Evolutionary conservation across 2,888 invertebrate genomes (phyloP).

Genomic region (Drosophila prolongata): DNA sequence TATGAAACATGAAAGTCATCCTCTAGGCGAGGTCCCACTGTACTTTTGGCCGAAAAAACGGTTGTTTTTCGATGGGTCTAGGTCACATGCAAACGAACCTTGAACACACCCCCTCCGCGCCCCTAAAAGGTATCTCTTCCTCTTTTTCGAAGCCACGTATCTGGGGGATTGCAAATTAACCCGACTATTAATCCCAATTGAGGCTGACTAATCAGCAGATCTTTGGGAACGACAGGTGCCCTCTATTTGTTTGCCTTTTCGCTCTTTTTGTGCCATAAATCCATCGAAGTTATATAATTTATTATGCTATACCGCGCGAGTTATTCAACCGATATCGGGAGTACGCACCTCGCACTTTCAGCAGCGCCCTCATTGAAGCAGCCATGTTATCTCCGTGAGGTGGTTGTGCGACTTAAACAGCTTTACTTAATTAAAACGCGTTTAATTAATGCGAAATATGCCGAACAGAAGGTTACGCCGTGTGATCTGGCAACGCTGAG

Average conservation of each 20-base stretch:
- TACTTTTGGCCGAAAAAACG: conserved; percentile 35
- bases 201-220: conserved; percentile 12
- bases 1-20: background rate
- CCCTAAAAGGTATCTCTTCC: conserved; percentile 33
- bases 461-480: conserved; percentile 53
- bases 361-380: conserved; percentile 86
- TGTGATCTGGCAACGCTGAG: conserved; percentile 34
- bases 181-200: conserved; percentile 28
- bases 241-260: conserved; percentile 31
- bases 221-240: conserved; percentile 51
- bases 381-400: conserved; percentile 85
- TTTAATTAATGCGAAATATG: conserved; percentile 67
- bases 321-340: conserved; percentile 53
- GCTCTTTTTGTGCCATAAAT: conserved; percentile 41
- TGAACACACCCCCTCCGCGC: conserved; percentile 46
- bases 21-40: conserved; percentile 8
- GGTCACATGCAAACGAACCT: conserved; percentile 76
- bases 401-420: conserved; percentile 66
- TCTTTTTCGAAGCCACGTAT: conserved; percentile 50
- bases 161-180: conserved; percentile 15
- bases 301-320: conserved; percentile 29
- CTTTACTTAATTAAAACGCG: conserved; percentile 70
- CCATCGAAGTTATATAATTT: conserved; percentile 74
- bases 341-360: conserved; percentile 86
- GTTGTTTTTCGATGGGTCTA: conserved; percentile 60